Evolutionary conservation across 2,113 vertebrate species (phyloP), one percentile per base, ranked within the genome.

Genomic region (Halcyon senegalensis): DNA sequence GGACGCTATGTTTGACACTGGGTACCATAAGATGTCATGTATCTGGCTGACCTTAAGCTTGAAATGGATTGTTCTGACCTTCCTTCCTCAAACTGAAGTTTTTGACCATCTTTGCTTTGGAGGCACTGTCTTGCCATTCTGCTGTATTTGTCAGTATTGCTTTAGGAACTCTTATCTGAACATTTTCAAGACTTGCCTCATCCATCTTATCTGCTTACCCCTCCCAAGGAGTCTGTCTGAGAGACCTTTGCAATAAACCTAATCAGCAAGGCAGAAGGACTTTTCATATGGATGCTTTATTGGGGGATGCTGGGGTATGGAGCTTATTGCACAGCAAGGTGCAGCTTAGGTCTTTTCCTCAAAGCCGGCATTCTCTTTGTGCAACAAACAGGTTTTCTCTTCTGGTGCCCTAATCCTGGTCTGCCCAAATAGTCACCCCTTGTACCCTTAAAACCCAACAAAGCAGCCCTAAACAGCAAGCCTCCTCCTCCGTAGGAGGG

Each of bases 1-100:
- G 14, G 27, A 13, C 0, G 1, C 18, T 28, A 0, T 1, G 0
- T 35, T 60, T 89, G 59, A 31, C 8, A 9, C 44, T 56, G 43
- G 16, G 9, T 81, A 50, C 33, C 35, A 6, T 55, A 30, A 75
- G 46, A 18, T 59, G 43, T 23, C 9, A 0, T 9, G 23, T 51
- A 10, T 55, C 37, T 78, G 48, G 6, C 80, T 80, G 43, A 37
- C 28, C 2, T 4, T 23, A 41, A 18, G 12, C 53, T 76, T 53
- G n/a, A 50, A 50, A 73, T 5, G 58, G 50, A 41, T 64, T 41
- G 23, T 35, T 90, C 87, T 81, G 16, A 39, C 41, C 73, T 75
- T 79, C 18, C 24, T 69, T 88, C 56, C 27, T 83, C 51, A 48
- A 37, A 67, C 43, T 68, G 15, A 76, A 70, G 44, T 48, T 72